These are phyloP conservation scores for Dysidea cf. avara DNA, from an alignment of 37 sponge, comb jelly and placozoan species.

Conservation along the genomic window DNA sequence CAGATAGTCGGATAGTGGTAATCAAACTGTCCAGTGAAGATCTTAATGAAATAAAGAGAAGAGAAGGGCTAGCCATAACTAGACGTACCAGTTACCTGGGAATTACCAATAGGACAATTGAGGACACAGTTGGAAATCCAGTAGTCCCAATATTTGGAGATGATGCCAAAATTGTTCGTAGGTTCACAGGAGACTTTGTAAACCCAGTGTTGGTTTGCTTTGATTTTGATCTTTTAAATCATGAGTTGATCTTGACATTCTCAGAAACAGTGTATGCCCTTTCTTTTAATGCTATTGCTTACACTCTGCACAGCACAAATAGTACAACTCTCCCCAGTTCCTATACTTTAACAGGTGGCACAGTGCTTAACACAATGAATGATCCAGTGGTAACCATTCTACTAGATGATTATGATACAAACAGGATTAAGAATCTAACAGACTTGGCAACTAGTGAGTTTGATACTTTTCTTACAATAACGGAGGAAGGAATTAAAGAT, in stretches of 20 bases:
- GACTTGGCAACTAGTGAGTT: constrained; percentile 51
- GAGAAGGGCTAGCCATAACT: constrained; percentile 47
- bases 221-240: constrained; percentile 58
- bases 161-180: constrained; percentile 31
- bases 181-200: constrained; percentile 41
- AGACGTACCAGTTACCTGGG: constrained; percentile 53
- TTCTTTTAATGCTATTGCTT: constrained; percentile 47
- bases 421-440: constrained; percentile 75
- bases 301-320: constrained; percentile 21
- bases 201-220: constrained; percentile 56
- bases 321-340: background rate
- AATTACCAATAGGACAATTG: constrained; percentile 24
- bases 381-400: constrained; percentile 45
- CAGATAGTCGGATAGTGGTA: constrained; percentile 57
- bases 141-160: constrained; percentile 33
- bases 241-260: constrained; percentile 68
- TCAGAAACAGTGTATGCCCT: constrained; percentile 74
- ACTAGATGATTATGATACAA: constrained; percentile 50
- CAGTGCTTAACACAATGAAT: constrained; percentile 40
- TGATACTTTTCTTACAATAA: constrained; percentile 55
- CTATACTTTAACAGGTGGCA: constrained; percentile 71
- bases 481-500: constrained; percentile 38
- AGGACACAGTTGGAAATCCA: constrained; percentile 66
- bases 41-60: constrained; percentile 80
- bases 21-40: constrained; percentile 63